Conservation (phyloP, 2,113 vertebrate genomes). For the Clupea harengus region DNA sequence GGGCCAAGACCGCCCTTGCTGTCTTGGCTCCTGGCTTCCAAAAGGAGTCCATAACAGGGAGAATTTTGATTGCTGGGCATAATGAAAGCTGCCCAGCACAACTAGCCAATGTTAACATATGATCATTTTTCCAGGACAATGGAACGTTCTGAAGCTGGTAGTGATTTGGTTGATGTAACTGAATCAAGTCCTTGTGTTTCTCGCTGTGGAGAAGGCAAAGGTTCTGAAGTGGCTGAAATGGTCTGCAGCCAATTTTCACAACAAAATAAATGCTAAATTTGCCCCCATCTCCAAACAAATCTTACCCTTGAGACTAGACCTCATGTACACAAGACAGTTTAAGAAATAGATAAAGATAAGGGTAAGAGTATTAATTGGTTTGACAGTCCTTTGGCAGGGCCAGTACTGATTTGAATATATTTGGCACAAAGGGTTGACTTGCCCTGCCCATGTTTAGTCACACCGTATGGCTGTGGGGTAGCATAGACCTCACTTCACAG, state of each 20-base stretch:
- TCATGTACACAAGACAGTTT: not conserved
- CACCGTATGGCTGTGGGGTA: not conserved
- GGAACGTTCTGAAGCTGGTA: conserved; percentile 28
- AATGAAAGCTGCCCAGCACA: conserved; percentile 36
- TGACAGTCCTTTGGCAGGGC: not conserved
- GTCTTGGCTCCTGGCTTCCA: conserved; percentile 14
- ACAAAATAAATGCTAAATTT: not conserved
- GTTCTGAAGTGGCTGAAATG: not conserved
- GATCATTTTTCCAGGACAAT: conserved; percentile 26
- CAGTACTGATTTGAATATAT: not conserved
- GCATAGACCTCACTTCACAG: not conserved
- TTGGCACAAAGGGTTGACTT: not conserved
- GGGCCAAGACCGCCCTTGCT: conserved; percentile 34
- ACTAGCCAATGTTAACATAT: conserved; percentile 23
- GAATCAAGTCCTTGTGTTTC: conserved; percentile 25
- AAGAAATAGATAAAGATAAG: not conserved
- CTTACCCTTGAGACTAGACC: not conserved
- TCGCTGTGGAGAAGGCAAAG: not conserved
- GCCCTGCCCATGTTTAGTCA: not conserved
- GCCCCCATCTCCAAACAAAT: not conserved
- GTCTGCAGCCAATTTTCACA: not conserved
- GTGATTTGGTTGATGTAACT: conserved; percentile 17
- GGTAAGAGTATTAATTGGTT: not conserved
- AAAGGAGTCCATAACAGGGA: conserved; percentile 8
- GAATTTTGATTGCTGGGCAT: conserved; percentile 25